Percentiles rank a stretch among this genome's conserved stretches.
Evolutionary conservation across 1,140 invertebrate species (phyloP).

Genomic region (Trachymyrmex cornetzi): DNA sequence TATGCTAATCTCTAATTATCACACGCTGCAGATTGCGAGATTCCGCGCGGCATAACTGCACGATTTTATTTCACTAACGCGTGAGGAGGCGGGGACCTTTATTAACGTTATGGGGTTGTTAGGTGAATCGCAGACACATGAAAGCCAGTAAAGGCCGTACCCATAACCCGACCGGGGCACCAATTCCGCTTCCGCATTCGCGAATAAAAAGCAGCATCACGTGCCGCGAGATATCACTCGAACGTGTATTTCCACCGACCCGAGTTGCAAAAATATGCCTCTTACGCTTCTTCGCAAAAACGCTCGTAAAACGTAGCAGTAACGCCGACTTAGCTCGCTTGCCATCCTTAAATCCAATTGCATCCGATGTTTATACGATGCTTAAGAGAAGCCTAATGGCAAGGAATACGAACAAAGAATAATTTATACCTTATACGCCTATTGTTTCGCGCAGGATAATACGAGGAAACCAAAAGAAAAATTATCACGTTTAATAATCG

Average conservation of each 20-base stretch:
- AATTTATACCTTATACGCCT: background rate
- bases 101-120: conserved; percentile 20
- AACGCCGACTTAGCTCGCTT: conserved; percentile 18
- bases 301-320: conserved; percentile 41
- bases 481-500: background rate
- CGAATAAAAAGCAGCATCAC: conserved; percentile 60
- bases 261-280: conserved; percentile 26
- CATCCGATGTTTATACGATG: conserved; percentile 25
- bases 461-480: background rate
- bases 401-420: background rate
- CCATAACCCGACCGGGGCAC: conserved; percentile 25
- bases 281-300: conserved; percentile 7
- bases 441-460: background rate
- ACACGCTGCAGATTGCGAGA: background rate
- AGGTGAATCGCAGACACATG: conserved; percentile 53
- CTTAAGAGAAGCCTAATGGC: conserved; percentile 1
- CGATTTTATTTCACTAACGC: conserved; percentile 35
- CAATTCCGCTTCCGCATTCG: conserved; percentile 42
- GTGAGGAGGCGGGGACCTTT: background rate
- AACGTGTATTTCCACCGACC: background rate
- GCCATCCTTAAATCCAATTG: conserved; percentile 10
- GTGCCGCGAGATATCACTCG: conserved; percentile 38
- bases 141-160: conserved; percentile 34
- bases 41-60: background rate
- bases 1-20: conserved; percentile 20